phyloP scores from a whole-genome alignment of 2,888 invertebrate species.

The Bugula neritina region DNA sequence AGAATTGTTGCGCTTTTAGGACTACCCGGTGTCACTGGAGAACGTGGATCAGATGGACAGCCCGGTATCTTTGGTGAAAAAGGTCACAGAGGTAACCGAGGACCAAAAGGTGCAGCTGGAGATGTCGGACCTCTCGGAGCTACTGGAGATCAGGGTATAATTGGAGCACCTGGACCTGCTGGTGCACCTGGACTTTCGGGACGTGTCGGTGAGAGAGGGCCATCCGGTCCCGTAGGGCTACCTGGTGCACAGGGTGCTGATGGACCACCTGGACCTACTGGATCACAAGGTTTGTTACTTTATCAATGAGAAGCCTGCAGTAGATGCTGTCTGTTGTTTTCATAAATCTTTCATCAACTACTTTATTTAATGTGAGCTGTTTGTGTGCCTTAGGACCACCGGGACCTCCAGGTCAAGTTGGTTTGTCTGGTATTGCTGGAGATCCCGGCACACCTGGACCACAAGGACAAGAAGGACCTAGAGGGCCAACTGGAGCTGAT shows the following conservation, averaged over 20 bases:
- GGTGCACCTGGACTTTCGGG: slow-evolving; percentile 29
- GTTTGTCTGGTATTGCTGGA: slow-evolving; percentile 7
- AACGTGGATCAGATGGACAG: slow-evolving; percentile 16
- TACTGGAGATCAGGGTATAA: slow-evolving; percentile 17
- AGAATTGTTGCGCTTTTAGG: not conserved
- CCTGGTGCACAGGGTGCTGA: slow-evolving; percentile 21
- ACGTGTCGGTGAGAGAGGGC: slow-evolving; percentile 26
- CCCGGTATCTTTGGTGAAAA: slow-evolving; percentile 14
- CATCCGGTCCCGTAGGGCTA: slow-evolving; percentile 7
- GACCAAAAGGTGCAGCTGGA: slow-evolving; percentile 4
- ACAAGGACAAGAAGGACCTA: slow-evolving; percentile 26
- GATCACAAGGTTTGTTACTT: slow-evolving; percentile 15
- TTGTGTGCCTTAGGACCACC: slow-evolving; percentile 10
- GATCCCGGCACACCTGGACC: slow-evolving; percentile 27
- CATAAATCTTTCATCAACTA: too few species aligned
- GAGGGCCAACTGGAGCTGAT: slow-evolving; percentile 19
- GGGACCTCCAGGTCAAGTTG: slow-evolving; percentile 28
- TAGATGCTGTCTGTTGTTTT: too few species aligned
- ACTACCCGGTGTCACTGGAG: slow-evolving; percentile 17
- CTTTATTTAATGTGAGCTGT: too few species aligned
- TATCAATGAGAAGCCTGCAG: too few species aligned
- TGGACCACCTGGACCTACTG: slow-evolving; percentile 25
- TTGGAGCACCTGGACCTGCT: slow-evolving; percentile 24
- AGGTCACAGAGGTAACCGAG: slow-evolving; percentile 17
- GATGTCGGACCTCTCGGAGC: slow-evolving; percentile 27